These are phyloP conservation scores for Atherinomorus stipes DNA, from an alignment of 2,113 vertebrate genomes.

Conservation along the genomic window DNA sequence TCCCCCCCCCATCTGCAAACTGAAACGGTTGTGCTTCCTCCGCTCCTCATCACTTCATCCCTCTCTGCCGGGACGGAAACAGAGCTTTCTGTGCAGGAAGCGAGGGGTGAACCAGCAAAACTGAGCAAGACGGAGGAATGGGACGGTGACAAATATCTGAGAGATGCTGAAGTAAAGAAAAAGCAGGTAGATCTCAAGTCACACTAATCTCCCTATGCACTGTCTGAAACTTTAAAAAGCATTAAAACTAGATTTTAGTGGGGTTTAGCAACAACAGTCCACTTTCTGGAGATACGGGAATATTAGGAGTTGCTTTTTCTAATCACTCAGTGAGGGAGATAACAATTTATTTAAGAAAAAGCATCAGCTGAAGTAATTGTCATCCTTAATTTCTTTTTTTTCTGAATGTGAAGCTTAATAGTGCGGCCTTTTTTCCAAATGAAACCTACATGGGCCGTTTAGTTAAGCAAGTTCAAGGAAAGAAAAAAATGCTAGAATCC, in stretches of 20 bases:
- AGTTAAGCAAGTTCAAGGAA: not conserved
- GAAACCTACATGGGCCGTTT: not conserved
- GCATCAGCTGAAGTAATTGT: not conserved
- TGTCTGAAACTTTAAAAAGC: not conserved
- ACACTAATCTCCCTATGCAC: not conserved
- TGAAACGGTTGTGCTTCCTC: conserved; percentile 54
- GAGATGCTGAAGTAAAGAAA: conserved; percentile 19
- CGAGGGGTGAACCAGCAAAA: too few species aligned
- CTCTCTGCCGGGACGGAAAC: conserved; percentile 29
- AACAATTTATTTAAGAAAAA: not conserved
- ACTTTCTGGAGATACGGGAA: not conserved
- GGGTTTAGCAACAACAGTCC: not conserved
- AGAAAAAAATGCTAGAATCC: too few species aligned
- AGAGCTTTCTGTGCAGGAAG: conserved; percentile 7
- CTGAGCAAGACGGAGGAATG: not conserved
- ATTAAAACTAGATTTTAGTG: not conserved
- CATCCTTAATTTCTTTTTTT: not conserved
- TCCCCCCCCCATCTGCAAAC: conserved; percentile 47
- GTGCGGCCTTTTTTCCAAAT: not conserved
- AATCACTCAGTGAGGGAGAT: not conserved
- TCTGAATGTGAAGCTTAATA: not conserved
- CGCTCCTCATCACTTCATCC: conserved; percentile 41
- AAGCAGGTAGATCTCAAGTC: conserved; percentile 1
- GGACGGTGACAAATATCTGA: conserved; percentile 12
- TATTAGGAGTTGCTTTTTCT: not conserved